Percentiles rank a stretch among this genome's conserved stretches.
phyloP scores from a whole-genome alignment of 2,888 invertebrate species.

The Synergus umbraculus region DNA sequence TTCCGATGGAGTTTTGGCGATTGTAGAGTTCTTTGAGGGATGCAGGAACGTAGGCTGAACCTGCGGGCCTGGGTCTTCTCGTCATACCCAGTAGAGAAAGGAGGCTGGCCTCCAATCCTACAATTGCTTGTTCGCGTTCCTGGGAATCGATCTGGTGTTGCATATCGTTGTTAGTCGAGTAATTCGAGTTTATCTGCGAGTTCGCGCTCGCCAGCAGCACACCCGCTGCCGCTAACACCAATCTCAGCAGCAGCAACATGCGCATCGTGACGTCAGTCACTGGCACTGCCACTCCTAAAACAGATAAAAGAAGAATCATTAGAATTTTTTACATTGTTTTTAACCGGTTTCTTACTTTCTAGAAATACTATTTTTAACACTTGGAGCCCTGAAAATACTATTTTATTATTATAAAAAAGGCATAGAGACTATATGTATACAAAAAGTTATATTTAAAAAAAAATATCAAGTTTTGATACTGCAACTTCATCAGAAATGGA shows the following conservation, averaged over 20 bases:
- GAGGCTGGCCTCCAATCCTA: conserved; percentile 80
- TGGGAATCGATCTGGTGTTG: conserved; percentile 43
- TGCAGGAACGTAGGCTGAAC: conserved; percentile 83
- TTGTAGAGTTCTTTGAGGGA: conserved; percentile 89
- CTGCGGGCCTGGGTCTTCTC: conserved; percentile 79
- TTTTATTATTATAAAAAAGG: too few relatives aligned
- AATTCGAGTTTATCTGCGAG: conserved; percentile 67
- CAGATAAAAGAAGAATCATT: conserved; percentile 47
- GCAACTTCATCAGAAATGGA: background rate
- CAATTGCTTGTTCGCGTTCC: conserved; percentile 74
- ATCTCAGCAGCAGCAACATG: conserved; percentile 75
- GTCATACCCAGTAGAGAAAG: conserved; percentile 82
- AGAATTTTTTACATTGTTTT: conserved; percentile 33
- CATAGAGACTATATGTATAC: too few relatives aligned
- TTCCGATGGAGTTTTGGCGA: conserved; percentile 83
- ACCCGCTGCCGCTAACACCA: conserved; percentile 75
- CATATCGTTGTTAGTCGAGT: conserved; percentile 50
- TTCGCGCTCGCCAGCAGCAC: conserved; percentile 77
- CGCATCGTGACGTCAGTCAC: conserved; percentile 75
- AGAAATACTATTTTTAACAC: background rate
- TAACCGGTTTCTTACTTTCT: conserved; percentile 37
- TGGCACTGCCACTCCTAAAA: conserved; percentile 72
- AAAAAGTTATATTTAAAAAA: too few relatives aligned
- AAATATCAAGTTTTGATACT: background rate
- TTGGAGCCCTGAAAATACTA: too few relatives aligned